Evolutionary conservation across 2,888 invertebrate species (phyloP).

Genomic region (Andrena fulva): DNA sequence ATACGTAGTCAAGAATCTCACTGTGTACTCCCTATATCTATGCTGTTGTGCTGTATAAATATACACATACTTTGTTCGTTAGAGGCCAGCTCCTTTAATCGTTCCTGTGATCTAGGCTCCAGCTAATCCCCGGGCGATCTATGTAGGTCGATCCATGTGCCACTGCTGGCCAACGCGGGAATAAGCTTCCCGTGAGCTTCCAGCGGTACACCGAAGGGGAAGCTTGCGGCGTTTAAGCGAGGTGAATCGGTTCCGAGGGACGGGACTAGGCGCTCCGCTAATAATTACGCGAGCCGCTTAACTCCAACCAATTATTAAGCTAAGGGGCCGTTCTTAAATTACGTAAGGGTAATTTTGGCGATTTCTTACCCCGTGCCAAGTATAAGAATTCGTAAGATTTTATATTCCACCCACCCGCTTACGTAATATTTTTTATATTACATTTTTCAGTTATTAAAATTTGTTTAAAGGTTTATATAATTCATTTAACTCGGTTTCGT

Average conservation of each 20-base stretch:
- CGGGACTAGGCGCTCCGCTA: slow-evolving; percentile 8
- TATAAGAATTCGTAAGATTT: too few relatives aligned
- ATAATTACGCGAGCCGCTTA: slow-evolving; percentile 23
- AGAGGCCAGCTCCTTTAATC: slow-evolving; percentile 8
- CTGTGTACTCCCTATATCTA: background rate
- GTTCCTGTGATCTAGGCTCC: slow-evolving; percentile 23
- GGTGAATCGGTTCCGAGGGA: slow-evolving; percentile 20
- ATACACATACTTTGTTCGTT: background rate
- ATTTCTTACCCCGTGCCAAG: too few relatives aligned
- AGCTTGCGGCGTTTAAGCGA: slow-evolving; percentile 26
- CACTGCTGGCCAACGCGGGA: slow-evolving; percentile 42
- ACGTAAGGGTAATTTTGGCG: too few relatives aligned
- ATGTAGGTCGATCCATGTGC: slow-evolving; percentile 53
- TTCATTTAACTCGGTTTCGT: too few relatives aligned
- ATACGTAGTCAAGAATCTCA: background rate
- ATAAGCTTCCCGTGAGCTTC: slow-evolving; percentile 39
- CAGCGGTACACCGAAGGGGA: slow-evolving; percentile 24
- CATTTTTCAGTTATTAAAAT: too few relatives aligned
- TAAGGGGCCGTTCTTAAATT: background rate
- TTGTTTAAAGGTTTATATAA: too few relatives aligned
- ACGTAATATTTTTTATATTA: too few relatives aligned
- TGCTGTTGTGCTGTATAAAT: background rate
- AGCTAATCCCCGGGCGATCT: slow-evolving; percentile 49
- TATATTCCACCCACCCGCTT: too few relatives aligned
- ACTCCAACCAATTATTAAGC: slow-evolving; percentile 14